These are phyloP conservation scores for Excalfactoria chinensis DNA, from an alignment of 2,113 vertebrate species.

Conservation along the genomic window DNA sequence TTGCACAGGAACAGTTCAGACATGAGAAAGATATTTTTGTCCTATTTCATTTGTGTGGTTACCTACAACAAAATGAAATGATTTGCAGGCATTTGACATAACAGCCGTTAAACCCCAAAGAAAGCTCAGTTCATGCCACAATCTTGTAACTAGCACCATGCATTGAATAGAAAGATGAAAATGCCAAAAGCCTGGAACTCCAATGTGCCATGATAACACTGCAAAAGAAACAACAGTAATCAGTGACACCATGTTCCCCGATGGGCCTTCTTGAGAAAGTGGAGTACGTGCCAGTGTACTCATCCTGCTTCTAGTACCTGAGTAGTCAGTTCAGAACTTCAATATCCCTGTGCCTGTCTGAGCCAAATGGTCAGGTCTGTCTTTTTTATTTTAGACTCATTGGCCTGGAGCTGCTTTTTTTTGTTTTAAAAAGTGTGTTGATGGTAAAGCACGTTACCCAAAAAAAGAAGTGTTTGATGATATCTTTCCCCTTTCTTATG, in stretches of 20 bases:
- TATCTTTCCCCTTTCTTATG: not conserved
- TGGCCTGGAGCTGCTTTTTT: not conserved
- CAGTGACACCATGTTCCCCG: not conserved
- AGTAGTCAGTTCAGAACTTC: not conserved
- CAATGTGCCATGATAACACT: not conserved
- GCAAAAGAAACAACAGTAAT: not conserved
- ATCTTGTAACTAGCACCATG: not conserved
- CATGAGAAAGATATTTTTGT: not conserved
- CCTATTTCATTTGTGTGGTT: not conserved
- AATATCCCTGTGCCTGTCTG: not conserved
- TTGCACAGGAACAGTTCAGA: not conserved
- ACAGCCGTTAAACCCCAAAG: not conserved
- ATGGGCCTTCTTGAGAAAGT: not conserved
- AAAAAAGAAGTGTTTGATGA: not conserved
- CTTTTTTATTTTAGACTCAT: not conserved
- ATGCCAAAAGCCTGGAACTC: not conserved
- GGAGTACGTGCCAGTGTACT: not conserved
- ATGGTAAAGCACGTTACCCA: not conserved
- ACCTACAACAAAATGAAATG: not conserved
- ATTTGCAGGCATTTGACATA: not conserved
- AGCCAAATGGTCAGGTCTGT: not conserved
- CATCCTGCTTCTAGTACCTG: not conserved
- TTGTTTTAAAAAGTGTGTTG: not conserved
- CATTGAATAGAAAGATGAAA: not conserved
- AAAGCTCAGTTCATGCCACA: not conserved